phyloP scores from a whole-genome alignment of 2,113 vertebrate genomes.

The Vulpes lagopus region DNA sequence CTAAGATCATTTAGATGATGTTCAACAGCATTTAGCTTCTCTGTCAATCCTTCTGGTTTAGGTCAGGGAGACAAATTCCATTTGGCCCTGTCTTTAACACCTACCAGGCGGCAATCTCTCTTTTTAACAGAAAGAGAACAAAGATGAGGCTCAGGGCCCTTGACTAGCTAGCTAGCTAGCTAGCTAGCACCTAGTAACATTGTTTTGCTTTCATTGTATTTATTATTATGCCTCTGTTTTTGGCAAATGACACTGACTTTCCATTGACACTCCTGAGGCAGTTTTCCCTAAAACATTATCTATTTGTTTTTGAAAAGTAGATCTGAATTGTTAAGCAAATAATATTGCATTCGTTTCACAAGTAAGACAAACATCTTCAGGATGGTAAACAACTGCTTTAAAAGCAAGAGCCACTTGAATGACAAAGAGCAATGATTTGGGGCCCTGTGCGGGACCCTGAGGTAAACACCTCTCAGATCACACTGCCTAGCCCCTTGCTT shows the following conservation, averaged over 20 bases:
- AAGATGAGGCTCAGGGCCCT: background rate
- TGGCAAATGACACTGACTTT: background rate
- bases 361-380: background rate
- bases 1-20: background rate
- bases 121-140: slow-evolving; percentile 27
- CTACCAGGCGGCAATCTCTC: background rate
- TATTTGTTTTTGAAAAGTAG: slow-evolving; percentile 12
- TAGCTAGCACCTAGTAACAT: background rate
- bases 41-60: background rate
- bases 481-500: background rate
- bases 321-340: background rate
- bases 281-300: background rate
- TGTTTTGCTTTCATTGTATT: background rate
- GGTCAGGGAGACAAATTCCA: slow-evolving; percentile 2
- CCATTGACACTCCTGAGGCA: background rate
- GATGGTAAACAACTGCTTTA: background rate
- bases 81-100: background rate
- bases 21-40: slow-evolving; percentile 42
- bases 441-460: background rate
- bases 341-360: background rate
- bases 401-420: background rate
- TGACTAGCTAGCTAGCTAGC: background rate
- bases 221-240: background rate
- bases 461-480: background rate
- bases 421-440: background rate